phyloP scores from a whole-genome alignment of 2,797 vertebrate species.

The Anabas testudineus region DNA sequence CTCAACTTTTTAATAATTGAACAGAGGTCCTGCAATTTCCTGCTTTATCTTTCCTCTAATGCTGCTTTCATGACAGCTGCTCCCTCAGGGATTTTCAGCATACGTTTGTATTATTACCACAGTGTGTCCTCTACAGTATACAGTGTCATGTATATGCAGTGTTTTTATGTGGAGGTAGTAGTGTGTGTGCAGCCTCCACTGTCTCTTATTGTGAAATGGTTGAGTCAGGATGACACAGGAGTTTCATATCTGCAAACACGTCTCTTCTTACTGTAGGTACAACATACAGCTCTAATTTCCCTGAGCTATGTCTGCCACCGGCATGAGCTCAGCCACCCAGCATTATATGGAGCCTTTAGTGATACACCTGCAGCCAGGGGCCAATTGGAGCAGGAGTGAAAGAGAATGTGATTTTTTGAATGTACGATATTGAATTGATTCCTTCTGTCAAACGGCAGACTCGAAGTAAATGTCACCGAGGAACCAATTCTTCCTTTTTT shows the following conservation, averaged over 20 bases:
- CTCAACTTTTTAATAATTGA: not conserved
- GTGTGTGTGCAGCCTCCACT: not conserved
- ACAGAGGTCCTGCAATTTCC: not conserved
- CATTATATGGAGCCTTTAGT: slow-evolving; percentile 49
- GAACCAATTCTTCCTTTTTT: not conserved
- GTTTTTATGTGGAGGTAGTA: not conserved
- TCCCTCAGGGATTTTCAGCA: not conserved
- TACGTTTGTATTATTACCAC: not conserved
- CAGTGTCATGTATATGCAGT: not conserved
- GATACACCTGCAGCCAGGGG: slow-evolving; percentile 40
- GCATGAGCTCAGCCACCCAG: slow-evolving; percentile 21
- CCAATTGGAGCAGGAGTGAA: slow-evolving; percentile 25
- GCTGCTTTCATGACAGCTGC: not conserved
- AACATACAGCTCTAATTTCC: slow-evolving; percentile 25
- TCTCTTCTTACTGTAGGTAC: not conserved
- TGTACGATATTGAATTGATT: slow-evolving; percentile 13
- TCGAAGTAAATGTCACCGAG: not conserved
- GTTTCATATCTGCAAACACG: slow-evolving; percentile 6
- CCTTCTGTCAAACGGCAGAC: slow-evolving; percentile 9
- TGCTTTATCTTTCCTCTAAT: not conserved
- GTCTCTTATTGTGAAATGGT: not conserved
- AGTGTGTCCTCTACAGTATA: not conserved
- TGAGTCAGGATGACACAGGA: slow-evolving; percentile 1
- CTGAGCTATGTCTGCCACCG: slow-evolving; percentile 29
- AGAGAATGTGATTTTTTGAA: slow-evolving; percentile 39